Evolutionary conservation across 2,888 invertebrate species (phyloP), one percentile per base, ranked within the genome.

Genomic region (Hyles lineata): DNA sequence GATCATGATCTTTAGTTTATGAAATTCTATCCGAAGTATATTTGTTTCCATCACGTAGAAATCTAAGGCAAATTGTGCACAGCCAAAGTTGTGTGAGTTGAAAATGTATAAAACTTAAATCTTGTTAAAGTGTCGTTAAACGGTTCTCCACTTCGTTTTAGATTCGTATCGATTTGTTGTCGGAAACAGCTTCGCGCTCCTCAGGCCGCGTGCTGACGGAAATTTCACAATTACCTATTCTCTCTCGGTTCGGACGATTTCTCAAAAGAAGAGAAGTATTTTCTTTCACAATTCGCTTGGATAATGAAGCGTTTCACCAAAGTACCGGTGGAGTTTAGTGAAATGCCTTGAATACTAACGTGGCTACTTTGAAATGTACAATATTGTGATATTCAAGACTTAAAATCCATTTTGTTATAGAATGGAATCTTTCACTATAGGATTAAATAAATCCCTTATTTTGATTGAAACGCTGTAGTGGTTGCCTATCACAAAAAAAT

Each of bases 131-230:
- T 62, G 61, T 43, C 67, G 67, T 23, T 23, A 67, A 67, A 50
- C 63, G 15, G 21, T 67, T 67, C 43, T 67, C 62, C 35, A 35
- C 19, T n/a, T 62, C 62, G 62, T n/a, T 35, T 32, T 67, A 43
- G 63, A 67, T 62, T 23, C 23, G 60, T 63, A 63, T 67, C 43
- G 43, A 67, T 67, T 67, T 67, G 63, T 63, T 35, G 63, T n/a
- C 63, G 63, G 35, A 19, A 63, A 35, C 35, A 63, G 63, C n/a
- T n/a, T 35, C 62, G 32, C 17, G 62, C 15, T n/a, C n/a, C 17
- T 8, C 60, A 25, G 1, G 60, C 25, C 23, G 63, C 35, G 63
- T 43, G 35, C 43, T 21, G n/a, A 21, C 63, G 21, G 63, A 67
- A 67, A 23, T 67, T 21, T 67, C 43, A 67, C 63, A 67, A 43